Conservation (phyloP, 2,888 invertebrate genomes). For the Cheilosia pagana region DNA sequence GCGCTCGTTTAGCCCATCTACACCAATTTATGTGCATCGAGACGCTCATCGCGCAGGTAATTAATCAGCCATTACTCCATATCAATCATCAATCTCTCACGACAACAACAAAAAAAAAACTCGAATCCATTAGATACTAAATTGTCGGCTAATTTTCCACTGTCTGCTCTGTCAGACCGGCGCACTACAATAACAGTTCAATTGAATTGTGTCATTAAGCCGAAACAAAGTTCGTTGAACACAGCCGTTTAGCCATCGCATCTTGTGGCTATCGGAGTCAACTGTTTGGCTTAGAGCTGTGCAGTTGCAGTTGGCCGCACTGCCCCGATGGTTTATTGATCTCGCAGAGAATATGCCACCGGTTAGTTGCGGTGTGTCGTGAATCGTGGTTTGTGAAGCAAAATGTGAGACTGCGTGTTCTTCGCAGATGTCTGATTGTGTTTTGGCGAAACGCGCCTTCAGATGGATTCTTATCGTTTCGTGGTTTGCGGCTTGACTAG, state of each 20-base stretch:
- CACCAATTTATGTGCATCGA: constrained; percentile 55
- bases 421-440: constrained; percentile 23
- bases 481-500: constrained; percentile 5
- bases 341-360: neutral
- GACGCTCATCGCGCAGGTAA: constrained; percentile 44
- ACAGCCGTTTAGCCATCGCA: neutral
- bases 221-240: constrained; percentile 14
- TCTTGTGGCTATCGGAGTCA: neutral
- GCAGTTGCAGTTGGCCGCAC: constrained; percentile 6
- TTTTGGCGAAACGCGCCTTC: constrained; percentile 10
- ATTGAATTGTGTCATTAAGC: constrained; percentile 51
- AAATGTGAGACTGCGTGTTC: constrained; percentile 12
- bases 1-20: constrained; percentile 42
- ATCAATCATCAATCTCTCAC: constrained; percentile 32
- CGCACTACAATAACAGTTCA: constrained; percentile 31
- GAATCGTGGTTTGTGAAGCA: neutral
- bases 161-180: constrained; percentile 5
- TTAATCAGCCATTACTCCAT: constrained; percentile 56
- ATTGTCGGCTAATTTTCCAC: constrained; percentile 41
- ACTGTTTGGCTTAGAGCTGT: neutral
- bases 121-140: constrained; percentile 39
- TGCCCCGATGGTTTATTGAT: constrained; percentile 15
- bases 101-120: constrained; percentile 5
- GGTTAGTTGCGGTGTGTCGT: constrained; percentile 8
- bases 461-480: constrained; percentile 20